These are phyloP conservation scores for Aplocera efformata DNA, from an alignment of 2,888 invertebrate genomes.

Conservation along the genomic window DNA sequence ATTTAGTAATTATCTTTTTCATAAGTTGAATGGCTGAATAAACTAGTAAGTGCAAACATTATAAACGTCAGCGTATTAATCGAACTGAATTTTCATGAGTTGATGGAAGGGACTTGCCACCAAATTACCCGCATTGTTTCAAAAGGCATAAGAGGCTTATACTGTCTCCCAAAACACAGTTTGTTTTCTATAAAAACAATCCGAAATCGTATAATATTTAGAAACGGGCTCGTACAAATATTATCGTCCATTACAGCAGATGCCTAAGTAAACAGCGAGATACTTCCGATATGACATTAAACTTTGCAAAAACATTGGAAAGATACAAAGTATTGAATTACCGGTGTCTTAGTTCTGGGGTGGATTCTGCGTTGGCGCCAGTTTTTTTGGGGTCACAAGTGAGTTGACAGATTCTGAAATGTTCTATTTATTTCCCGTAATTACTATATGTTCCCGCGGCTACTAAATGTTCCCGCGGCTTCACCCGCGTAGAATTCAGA, in stretches of 20 bases:
- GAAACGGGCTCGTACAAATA: conserved; percentile 54
- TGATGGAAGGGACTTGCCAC: not conserved
- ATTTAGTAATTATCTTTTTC: no score
- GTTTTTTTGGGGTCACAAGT: conserved; percentile 36
- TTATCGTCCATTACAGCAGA: conserved; percentile 61
- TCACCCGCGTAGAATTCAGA: no score
- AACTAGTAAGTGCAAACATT: no score
- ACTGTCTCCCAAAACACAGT: conserved; percentile 26
- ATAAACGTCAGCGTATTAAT: no score
- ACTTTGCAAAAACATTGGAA: conserved; percentile 58
- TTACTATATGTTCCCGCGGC: no score
- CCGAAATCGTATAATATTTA: conserved; percentile 47
- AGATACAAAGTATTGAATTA: conserved; percentile 63
- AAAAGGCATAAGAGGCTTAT: conserved; percentile 1
- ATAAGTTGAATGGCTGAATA: no score
- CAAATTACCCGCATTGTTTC: conserved; percentile 7
- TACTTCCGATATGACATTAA: conserved; percentile 68
- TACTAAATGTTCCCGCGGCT: no score
- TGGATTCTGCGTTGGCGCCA: conserved; percentile 54
- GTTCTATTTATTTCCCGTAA: no score
- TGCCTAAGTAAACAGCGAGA: conserved; percentile 64
- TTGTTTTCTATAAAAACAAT: conserved; percentile 54
- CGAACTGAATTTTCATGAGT: not conserved
- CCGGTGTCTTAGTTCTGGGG: conserved; percentile 41
- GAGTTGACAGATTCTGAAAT: conserved; percentile 33